Evolutionary conservation across 64 coral and sea anemone genomes (phyloP).

Genomic region (Porites lutea): DNA sequence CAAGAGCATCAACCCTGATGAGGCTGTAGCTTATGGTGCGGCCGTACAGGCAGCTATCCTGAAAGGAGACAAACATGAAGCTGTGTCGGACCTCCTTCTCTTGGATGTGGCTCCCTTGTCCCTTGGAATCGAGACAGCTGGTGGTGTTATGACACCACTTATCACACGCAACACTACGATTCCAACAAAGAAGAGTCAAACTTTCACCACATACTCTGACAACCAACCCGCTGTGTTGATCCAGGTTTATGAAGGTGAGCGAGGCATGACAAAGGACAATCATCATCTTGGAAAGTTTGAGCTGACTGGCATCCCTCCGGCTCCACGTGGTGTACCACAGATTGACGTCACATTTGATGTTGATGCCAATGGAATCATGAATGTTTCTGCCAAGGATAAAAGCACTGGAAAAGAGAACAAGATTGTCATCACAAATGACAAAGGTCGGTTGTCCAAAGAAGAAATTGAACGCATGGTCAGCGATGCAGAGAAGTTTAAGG

Average conservation of each 20-base stretch:
- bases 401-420: constrained; percentile 83
- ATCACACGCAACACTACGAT: constrained; percentile 32
- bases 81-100: constrained; percentile 41
- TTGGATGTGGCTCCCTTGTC: constrained; percentile 54
- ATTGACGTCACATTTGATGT: constrained; percentile 81
- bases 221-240: constrained; percentile 55
- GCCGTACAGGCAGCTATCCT: constrained; percentile 38
- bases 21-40: constrained; percentile 42
- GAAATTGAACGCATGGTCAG: constrained; percentile 76
- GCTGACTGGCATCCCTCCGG: constrained; percentile 76
- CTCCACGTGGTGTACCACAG: constrained; percentile 75
- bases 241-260: constrained; percentile 80
- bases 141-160: constrained; percentile 50
- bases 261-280: constrained; percentile 67
- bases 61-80: constrained; percentile 1
- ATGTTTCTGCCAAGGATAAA: constrained; percentile 74
- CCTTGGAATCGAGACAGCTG: constrained; percentile 43
- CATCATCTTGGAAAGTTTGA: constrained; percentile 80
- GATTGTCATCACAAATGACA: constrained; percentile 80
- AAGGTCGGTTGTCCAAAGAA: constrained; percentile 69
- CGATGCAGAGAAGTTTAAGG: constrained; percentile 67
- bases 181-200: constrained; percentile 43
- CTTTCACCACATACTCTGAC: constrained; percentile 44
- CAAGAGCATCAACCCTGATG: constrained; percentile 41
- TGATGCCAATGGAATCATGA: constrained; percentile 85